These are phyloP conservation scores for Asbolus verrucosus DNA, from an alignment of 1,140 invertebrate species.

Conservation along the genomic window DNA sequence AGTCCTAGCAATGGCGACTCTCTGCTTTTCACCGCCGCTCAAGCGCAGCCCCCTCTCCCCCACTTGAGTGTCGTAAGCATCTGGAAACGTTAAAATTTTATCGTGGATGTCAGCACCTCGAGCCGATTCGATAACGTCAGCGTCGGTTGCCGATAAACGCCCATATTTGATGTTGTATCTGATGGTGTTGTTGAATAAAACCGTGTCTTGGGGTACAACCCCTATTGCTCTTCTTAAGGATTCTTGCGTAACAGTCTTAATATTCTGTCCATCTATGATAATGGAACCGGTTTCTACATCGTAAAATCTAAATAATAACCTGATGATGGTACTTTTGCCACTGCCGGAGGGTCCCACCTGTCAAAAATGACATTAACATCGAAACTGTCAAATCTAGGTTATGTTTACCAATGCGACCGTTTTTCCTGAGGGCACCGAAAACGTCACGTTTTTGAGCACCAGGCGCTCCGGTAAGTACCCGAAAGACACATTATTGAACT, in stretches of 20 bases:
- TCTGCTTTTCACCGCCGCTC: constrained; percentile 94
- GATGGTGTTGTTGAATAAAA: constrained; percentile 96
- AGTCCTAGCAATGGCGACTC: constrained; percentile 92
- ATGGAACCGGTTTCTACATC: constrained; percentile 90
- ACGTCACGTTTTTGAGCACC: constrained; percentile 88
- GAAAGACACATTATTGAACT: constrained; percentile 92
- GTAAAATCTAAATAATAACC: constrained; percentile 95
- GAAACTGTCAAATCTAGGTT: neutral
- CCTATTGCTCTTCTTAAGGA: constrained; percentile 84
- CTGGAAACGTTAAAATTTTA: constrained; percentile 89
- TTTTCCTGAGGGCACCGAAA: constrained; percentile 88
- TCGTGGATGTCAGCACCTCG: constrained; percentile 95
- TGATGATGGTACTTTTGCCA: constrained; percentile 95
- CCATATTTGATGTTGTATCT: constrained; percentile 98
- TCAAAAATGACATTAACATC: constrained; percentile 4
- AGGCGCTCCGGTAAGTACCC: constrained; percentile 85
- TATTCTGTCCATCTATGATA: constrained; percentile 87
- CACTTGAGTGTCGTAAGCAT: constrained; percentile 87
- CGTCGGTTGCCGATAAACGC: constrained; percentile 78
- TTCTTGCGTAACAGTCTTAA: constrained; percentile 83
- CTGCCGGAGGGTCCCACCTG: constrained; percentile 91
- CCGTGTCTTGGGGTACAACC: constrained; percentile 97
- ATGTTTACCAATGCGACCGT: constrained; percentile 91
- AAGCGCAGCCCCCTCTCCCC: constrained; percentile 83
- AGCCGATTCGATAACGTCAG: constrained; percentile 90